phyloP scores from a whole-genome alignment of 2,113 vertebrate species.

The Lophius piscatorius region DNA sequence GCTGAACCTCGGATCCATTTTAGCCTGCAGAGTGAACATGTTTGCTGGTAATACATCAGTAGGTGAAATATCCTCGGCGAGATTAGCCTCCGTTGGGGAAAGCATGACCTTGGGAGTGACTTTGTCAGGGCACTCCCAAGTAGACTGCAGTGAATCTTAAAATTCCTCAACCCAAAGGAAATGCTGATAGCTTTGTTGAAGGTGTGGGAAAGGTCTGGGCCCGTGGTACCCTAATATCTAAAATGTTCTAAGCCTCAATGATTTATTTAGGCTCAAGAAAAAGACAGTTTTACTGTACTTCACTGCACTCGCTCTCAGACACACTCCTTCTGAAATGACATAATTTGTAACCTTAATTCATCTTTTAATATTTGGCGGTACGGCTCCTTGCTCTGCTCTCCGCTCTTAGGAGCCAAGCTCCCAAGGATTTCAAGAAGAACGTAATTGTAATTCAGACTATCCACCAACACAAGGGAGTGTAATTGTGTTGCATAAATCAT shows the following conservation, averaged over 20 bases:
- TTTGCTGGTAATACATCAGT: slow-evolving; percentile 72
- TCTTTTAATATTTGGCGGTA: slow-evolving; percentile 6
- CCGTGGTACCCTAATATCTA: neutral
- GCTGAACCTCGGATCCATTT: slow-evolving; percentile 53
- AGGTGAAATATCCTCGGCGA: slow-evolving; percentile 63
- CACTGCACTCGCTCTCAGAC: neutral
- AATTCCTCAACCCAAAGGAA: slow-evolving; percentile 25
- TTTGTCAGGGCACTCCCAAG: slow-evolving; percentile 61
- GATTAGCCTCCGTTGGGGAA: slow-evolving; percentile 63
- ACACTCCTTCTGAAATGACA: slow-evolving; percentile 3
- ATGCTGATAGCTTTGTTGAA: slow-evolving; percentile 21
- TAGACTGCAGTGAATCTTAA: slow-evolving; percentile 66
- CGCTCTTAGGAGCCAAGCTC: no score
- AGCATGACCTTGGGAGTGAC: slow-evolving; percentile 75
- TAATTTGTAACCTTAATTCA: slow-evolving; percentile 1
- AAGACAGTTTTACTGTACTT: slow-evolving; percentile 8
- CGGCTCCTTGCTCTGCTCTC: no score
- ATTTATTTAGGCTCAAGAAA: neutral
- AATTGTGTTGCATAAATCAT: no score
- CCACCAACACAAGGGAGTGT: no score
- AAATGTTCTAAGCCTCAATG: neutral
- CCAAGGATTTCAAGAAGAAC: no score
- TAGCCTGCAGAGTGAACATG: slow-evolving; percentile 71
- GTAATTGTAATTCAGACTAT: no score
- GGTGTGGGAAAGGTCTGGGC: slow-evolving; percentile 9